phyloP scores from a whole-genome alignment of 64 coral and sea anemone genomes.

The Acropora yongei region DNA sequence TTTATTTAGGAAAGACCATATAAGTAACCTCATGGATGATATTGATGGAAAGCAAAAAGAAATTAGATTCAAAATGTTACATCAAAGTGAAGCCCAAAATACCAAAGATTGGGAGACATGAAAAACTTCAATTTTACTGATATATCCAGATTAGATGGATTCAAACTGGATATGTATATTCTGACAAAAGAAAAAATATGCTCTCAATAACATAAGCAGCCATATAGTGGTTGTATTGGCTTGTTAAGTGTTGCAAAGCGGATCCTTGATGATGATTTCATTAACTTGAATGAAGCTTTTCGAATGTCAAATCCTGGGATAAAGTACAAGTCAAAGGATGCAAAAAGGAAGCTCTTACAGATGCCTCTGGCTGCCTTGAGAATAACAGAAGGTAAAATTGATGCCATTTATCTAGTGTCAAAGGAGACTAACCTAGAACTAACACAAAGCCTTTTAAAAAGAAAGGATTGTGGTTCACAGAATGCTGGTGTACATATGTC shows the following conservation, averaged over 20 bases:
- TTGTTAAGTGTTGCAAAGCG: conserved; percentile 55
- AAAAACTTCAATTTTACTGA: conserved; percentile 35
- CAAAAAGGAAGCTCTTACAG: conserved; percentile 69
- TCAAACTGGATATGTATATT: conserved; percentile 44
- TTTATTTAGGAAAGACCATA: neutral
- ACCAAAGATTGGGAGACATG: conserved; percentile 42
- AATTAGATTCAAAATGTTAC: conserved; percentile 25
- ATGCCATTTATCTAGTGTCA: conserved; percentile 38
- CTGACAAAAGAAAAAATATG: conserved; percentile 41
- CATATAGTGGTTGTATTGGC: conserved; percentile 38
- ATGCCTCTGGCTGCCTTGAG: conserved; percentile 56
- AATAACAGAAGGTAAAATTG: conserved; percentile 35
- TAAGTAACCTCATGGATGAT: conserved; percentile 10
- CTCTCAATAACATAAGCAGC: conserved; percentile 40
- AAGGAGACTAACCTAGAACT: conserved; percentile 40
- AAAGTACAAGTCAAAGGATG: conserved; percentile 59
- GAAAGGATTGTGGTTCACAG: neutral
- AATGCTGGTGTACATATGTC: neutral
- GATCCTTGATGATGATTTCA: conserved; percentile 56
- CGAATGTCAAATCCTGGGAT: conserved; percentile 47
- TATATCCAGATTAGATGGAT: conserved; percentile 66
- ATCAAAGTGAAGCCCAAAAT: conserved; percentile 16
- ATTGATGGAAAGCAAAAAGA: conserved; percentile 38
- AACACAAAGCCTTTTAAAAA: conserved; percentile 28
- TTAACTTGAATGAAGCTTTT: conserved; percentile 66